Evolutionary conservation across 1,140 invertebrate genomes (phyloP).

Genomic region (Listronotus bonariensis): DNA sequence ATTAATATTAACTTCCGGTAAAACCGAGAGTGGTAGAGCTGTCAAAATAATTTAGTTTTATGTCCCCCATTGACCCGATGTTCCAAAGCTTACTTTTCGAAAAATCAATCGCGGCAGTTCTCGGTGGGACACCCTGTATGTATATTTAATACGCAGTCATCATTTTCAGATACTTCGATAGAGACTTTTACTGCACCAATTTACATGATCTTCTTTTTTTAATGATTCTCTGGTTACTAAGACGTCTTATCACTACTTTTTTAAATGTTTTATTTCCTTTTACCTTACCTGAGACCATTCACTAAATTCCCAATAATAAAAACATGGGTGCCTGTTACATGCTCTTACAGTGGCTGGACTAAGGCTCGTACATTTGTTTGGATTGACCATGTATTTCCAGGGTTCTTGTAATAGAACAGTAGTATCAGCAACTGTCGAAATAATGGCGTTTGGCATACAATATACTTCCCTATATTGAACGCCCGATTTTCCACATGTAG

Average conservation of each 20-base stretch:
- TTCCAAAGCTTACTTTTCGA: too few species aligned
- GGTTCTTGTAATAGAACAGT: conserved; percentile 44
- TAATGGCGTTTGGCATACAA: conserved; percentile 60
- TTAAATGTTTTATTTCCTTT: background rate
- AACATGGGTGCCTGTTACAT: conserved; percentile 67
- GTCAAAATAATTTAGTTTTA: too few species aligned
- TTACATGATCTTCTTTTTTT: too few species aligned
- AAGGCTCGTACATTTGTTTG: conserved; percentile 58
- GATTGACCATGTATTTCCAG: conserved; percentile 62
- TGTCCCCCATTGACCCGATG: too few species aligned
- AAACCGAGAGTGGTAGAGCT: too few species aligned
- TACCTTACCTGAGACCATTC: conserved; percentile 71
- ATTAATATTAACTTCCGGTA: too few species aligned
- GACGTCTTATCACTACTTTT: too few species aligned
- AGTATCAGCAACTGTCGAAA: conserved; percentile 35
- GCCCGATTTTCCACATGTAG: conserved; percentile 65
- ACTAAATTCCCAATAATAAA: conserved; percentile 68
- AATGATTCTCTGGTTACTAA: too few species aligned
- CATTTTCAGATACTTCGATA: too few species aligned
- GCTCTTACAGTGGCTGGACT: conserved; percentile 58
- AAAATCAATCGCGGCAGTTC: too few species aligned
- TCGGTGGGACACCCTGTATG: background rate
- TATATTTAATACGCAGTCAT: too few species aligned
- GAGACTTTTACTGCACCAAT: too few species aligned
- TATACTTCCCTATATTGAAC: conserved; percentile 65